These are phyloP conservation scores for Palloptera scutellata DNA, from an alignment of 2,888 invertebrate species.

Conservation along the genomic window DNA sequence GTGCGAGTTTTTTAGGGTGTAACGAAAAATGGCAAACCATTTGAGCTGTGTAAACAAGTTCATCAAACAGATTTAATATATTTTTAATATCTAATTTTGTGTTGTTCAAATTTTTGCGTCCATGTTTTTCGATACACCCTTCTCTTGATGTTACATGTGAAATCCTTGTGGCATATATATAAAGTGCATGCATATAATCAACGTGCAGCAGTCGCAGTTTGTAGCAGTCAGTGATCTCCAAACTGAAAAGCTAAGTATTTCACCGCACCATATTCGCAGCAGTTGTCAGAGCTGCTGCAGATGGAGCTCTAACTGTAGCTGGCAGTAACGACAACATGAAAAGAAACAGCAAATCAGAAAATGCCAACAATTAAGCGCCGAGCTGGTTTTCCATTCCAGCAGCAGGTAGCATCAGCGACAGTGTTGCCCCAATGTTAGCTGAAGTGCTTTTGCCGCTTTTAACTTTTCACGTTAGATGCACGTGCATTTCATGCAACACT, in stretches of 20 bases:
- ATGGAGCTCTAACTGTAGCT: no score
- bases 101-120: no score
- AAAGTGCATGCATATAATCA: background rate
- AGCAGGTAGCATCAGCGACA: background rate
- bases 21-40: no score
- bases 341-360: slow-evolving; percentile 2
- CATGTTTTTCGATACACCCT: no score
- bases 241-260: no score
- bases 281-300: no score
- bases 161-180: background rate
- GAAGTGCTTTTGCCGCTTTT: background rate
- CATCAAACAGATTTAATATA: no score
- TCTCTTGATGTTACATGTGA: background rate
- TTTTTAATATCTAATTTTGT: no score
- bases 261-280: no score
- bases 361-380: slow-evolving; percentile 14
- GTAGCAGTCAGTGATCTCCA: no score
- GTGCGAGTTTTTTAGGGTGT: no score
- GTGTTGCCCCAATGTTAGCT: background rate
- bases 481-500: background rate
- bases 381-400: background rate
- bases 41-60: no score
- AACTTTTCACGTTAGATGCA: background rate
- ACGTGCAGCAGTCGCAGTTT: background rate
- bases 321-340: background rate